Percentiles rank a stretch among this genome's conserved stretches.
phyloP scores from a whole-genome alignment of 2,888 invertebrate genomes.

The Eupithecia centaureata region DNA sequence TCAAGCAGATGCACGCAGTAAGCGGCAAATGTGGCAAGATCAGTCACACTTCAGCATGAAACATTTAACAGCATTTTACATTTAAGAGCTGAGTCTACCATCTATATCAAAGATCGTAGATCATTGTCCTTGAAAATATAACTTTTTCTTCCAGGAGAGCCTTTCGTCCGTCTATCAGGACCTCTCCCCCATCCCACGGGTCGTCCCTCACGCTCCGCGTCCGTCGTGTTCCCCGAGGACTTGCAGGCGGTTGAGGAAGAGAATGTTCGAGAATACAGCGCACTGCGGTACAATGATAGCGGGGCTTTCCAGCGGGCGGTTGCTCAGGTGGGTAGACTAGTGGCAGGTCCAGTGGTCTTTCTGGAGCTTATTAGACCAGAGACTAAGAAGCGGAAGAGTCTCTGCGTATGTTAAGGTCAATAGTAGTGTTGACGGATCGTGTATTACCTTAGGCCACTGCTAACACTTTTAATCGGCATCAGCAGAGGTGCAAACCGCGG shows the following conservation, averaged over 20 bases:
- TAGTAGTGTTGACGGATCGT: no score
- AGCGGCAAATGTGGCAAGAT: no score
- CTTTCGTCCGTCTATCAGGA: slow-evolving; percentile 71
- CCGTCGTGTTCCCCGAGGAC: slow-evolving; percentile 64
- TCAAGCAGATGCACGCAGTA: no score
- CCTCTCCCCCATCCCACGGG: slow-evolving; percentile 65
- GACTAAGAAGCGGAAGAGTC: no score
- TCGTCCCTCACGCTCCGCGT: slow-evolving; percentile 65
- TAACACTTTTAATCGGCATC: no score
- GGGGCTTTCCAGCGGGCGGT: slow-evolving; percentile 57
- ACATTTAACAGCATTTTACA: no score
- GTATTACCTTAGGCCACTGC: no score
- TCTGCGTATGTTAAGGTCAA: no score
- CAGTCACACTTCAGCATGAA: no score
- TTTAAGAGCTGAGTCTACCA: no score
- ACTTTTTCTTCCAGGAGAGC: slow-evolving; percentile 63
- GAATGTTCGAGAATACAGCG: slow-evolving; percentile 53
- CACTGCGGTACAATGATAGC: slow-evolving; percentile 57
- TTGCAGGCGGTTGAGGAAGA: slow-evolving; percentile 61
- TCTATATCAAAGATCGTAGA: no score
- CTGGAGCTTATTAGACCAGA: neutral
- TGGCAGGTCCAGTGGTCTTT: neutral
- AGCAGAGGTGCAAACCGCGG: no score
- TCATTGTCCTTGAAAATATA: neutral
- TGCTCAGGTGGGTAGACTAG: slow-evolving; percentile 59